phyloP scores from a whole-genome alignment of 2,113 vertebrate species.

The Falcunculus frontatus region DNA sequence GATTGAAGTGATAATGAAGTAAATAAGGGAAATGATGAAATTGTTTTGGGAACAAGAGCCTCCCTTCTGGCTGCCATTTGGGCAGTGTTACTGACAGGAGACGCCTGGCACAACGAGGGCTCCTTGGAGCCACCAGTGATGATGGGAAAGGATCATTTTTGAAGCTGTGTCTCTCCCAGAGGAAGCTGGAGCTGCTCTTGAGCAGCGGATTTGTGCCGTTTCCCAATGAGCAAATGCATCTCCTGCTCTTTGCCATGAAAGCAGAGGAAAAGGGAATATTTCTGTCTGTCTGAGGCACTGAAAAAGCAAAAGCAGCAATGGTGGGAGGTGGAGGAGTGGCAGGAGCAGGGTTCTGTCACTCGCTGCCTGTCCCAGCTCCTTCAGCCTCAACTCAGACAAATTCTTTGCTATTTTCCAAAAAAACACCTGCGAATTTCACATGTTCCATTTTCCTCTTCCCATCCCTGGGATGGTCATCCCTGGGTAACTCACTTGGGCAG shows the following conservation, averaged over 20 bases:
- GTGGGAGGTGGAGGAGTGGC: not conserved
- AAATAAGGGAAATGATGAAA: slow-evolving; percentile 23
- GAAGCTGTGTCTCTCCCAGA: not conserved
- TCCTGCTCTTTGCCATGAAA: not conserved
- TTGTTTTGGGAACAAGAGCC: slow-evolving; percentile 35
- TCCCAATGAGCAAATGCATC: not conserved
- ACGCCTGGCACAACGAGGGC: not conserved
- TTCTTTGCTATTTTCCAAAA: not conserved
- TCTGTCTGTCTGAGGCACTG: not conserved
- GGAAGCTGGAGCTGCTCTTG: not conserved
- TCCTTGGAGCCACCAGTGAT: not conserved
- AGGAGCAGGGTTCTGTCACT: not conserved
- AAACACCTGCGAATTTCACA: not conserved
- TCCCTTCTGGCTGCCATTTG: not conserved
- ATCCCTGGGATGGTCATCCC: not conserved
- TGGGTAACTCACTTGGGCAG: not conserved
- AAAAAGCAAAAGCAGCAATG: not conserved
- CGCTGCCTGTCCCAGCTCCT: not conserved
- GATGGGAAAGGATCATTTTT: not conserved
- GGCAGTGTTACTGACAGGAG: not conserved
- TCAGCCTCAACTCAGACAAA: not conserved
- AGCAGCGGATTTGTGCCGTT: not conserved
- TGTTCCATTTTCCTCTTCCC: not conserved
- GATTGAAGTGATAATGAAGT: not conserved
- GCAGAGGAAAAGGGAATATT: not conserved